Conservation (phyloP, 2,113 vertebrate species). For the Austrofundulus limnaeus region DNA sequence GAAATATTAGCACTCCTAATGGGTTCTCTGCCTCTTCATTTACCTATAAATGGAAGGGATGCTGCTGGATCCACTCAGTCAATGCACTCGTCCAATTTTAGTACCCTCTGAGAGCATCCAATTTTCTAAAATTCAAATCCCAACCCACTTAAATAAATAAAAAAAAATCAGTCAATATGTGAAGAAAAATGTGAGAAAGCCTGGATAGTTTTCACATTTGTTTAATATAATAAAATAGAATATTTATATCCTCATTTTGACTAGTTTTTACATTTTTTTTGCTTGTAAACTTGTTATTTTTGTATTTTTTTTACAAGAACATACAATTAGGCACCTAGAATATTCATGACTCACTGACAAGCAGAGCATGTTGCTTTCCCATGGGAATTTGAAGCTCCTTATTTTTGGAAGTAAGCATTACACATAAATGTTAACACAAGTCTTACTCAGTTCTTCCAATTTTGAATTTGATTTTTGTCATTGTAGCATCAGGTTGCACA, state of each 20-base stretch:
- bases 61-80: neutral
- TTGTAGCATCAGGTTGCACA: neutral
- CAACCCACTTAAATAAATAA: conserved; percentile 1
- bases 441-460: neutral
- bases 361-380: neutral
- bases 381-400: conserved; percentile 4
- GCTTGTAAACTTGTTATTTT: conserved; percentile 12
- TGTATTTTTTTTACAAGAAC: conserved; percentile 28
- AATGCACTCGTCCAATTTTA: conserved; percentile 3
- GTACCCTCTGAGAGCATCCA: neutral
- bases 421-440: neutral
- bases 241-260: conserved; percentile 3
- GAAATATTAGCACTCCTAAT: neutral
- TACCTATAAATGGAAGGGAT: neutral
- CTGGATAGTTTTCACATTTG: neutral
- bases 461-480: neutral
- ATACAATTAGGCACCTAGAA: conserved; percentile 31
- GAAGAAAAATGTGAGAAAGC: neutral
- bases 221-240: neutral
- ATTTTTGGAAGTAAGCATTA: conserved; percentile 8
- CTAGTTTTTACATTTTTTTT: conserved; percentile 8
- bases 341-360: conserved; percentile 47
- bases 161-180: neutral
- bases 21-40: neutral
- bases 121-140: neutral